A percentile compares a stretch with the other conserved stretches of the same genome.
Conservation (phyloP, 2,113 vertebrate species). For the Erythrolamprus reginae region DNA sequence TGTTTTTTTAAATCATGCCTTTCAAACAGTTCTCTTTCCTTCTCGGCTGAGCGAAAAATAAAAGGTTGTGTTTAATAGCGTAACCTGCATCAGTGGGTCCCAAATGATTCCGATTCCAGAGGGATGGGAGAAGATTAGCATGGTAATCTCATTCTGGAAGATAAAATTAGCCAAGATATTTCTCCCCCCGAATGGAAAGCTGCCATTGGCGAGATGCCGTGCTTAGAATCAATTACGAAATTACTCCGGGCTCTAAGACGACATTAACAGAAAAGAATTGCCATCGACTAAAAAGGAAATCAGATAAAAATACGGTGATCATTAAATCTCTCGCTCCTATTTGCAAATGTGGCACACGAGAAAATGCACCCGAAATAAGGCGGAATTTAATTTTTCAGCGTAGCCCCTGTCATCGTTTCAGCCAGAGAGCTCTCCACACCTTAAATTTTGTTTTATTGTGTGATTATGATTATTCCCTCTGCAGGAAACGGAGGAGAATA, state of each 20-base stretch:
- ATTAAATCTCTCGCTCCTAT: slow-evolving; percentile 99
- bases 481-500: slow-evolving; percentile 9
- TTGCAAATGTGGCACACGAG: slow-evolving; percentile 96
- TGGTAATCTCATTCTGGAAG: slow-evolving; percentile 98
- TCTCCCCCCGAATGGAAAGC: slow-evolving; percentile 86
- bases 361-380: slow-evolving; percentile 94
- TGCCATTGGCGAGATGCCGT: slow-evolving; percentile 85
- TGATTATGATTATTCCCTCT: too few species aligned
- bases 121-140: slow-evolving; percentile 87
- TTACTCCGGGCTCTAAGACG: slow-evolving; percentile 99
- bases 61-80: slow-evolving; percentile 74
- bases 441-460: neutral
- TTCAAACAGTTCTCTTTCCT: slow-evolving; percentile 54
- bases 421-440: slow-evolving; percentile 67
- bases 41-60: slow-evolving; percentile 56
- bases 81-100: slow-evolving; percentile 79
- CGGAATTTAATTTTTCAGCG: slow-evolving; percentile 99
- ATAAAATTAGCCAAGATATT: slow-evolving; percentile 99
- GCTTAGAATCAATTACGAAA: slow-evolving; percentile 99
- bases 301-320: slow-evolving; percentile 98
- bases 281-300: slow-evolving; percentile 95
- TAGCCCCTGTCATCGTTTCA: slow-evolving; percentile 98
- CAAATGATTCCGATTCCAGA: slow-evolving; percentile 85
- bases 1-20: slow-evolving; percentile 41
- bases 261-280: slow-evolving; percentile 99